A percentile compares a stretch with the other conserved stretches of the same genome.
Evolutionary conservation across 2,888 invertebrate genomes (phyloP).

Genomic region (Andrena trimmerana): DNA sequence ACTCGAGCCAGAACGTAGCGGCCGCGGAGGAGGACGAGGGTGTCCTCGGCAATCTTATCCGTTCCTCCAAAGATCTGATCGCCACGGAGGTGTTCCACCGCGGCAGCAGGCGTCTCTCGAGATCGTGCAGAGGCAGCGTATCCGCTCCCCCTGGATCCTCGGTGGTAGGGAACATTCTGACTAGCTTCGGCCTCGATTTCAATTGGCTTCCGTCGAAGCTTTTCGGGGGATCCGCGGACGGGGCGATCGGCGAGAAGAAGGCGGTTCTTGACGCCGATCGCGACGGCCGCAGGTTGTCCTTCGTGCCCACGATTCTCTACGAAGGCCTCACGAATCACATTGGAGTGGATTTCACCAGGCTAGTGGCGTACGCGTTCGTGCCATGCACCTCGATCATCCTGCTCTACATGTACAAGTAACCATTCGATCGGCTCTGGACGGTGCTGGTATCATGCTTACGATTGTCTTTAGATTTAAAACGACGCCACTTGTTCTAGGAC

Average conservation of each 20-base stretch:
- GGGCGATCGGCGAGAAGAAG: constrained; percentile 47
- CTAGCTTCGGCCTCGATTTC: constrained; percentile 22
- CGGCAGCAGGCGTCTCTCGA: constrained; percentile 65
- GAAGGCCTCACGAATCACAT: constrained; percentile 76
- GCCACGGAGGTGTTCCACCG: constrained; percentile 73
- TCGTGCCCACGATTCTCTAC: constrained; percentile 76
- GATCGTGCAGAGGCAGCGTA: constrained; percentile 35
- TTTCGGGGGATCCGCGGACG: neutral
- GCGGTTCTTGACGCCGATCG: constrained; percentile 49
- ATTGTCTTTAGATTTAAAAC: constrained; percentile 69
- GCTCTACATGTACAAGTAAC: constrained; percentile 78
- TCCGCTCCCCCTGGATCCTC: neutral
- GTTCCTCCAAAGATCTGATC: constrained; percentile 62
- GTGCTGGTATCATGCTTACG: constrained; percentile 29
- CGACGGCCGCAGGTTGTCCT: constrained; percentile 74
- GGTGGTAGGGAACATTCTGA: neutral
- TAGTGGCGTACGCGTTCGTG: constrained; percentile 78
- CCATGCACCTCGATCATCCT: constrained; percentile 80
- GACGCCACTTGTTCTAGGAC: constrained; percentile 60
- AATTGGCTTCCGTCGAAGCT: constrained; percentile 42
- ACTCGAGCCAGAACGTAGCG: constrained; percentile 1
- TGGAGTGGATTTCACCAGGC: constrained; percentile 75
- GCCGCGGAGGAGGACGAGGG: neutral
- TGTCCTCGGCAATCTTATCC: constrained; percentile 49
- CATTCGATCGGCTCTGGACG: neutral